These are phyloP conservation scores for Gisinianus flammeolus DNA, from an alignment of 2,888 invertebrate genomes.

Conservation along the genomic window DNA sequence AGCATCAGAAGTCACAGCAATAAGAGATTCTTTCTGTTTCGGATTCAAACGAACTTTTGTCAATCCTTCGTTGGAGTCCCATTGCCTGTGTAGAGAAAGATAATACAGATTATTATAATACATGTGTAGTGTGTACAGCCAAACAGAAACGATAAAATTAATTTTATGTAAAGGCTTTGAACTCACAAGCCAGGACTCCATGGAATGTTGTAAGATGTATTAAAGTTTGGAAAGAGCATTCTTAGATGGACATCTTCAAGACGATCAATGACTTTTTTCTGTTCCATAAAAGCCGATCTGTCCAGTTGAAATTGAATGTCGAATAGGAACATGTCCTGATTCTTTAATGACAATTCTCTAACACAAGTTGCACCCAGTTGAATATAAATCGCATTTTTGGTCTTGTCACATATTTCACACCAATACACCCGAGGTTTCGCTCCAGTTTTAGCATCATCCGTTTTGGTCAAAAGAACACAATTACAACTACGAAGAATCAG, in stretches of 20 bases:
- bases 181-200: slow-evolving; percentile 70
- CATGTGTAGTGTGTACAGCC: neutral
- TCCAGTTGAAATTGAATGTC: slow-evolving; percentile 83
- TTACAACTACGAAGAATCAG: slow-evolving; percentile 78
- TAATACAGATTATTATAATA: neutral
- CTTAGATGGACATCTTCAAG: slow-evolving; percentile 69
- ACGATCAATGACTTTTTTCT: slow-evolving; percentile 81
- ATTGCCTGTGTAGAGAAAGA: slow-evolving; percentile 64
- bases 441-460: slow-evolving; percentile 45
- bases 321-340: slow-evolving; percentile 66
- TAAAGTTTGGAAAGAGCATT: slow-evolving; percentile 75
- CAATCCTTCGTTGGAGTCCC: slow-evolving; percentile 70
- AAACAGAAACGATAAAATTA: too few species aligned
- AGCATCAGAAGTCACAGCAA: slow-evolving; percentile 71
- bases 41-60: slow-evolving; percentile 68
- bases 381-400: slow-evolving; percentile 77
- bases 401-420: slow-evolving; percentile 79
- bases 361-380: slow-evolving; percentile 74
- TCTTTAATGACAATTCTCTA: slow-evolving; percentile 68
- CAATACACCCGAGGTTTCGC: slow-evolving; percentile 69
- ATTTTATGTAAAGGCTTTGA: neutral
- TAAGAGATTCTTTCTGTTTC: slow-evolving; percentile 79
- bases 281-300: slow-evolving; percentile 80
- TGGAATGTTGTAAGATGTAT: slow-evolving; percentile 70
- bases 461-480: slow-evolving; percentile 69